Evolutionary conservation across 2,113 vertebrate genomes (phyloP), one percentile per base, ranked within the genome.

Genomic region (Heterotilapia buettikoferi): DNA sequence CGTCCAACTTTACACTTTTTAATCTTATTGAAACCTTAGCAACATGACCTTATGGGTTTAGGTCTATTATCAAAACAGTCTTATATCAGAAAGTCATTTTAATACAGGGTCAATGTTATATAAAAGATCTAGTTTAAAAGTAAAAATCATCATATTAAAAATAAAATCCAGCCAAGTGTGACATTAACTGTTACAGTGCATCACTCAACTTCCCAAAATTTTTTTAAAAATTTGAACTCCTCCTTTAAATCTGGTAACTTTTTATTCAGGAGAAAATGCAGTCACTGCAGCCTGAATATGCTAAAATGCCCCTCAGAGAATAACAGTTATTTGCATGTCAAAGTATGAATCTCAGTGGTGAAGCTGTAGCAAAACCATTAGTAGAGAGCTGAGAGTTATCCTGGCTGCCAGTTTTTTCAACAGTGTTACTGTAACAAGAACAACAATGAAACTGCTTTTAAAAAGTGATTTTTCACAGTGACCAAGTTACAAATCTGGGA

Each of bases 191-290:
- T 33, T n/a, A 66, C 18, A 43, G 36, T 9, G 1, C 36, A 38
- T 71, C 36, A 40, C 11, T 40, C 12, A 71, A 24, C 63, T 66
- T 66, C 19, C 36, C 63, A 40, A 66, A 10, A 2, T 11, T 3
- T 3, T 8, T 31, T 1, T 0, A 0, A 5, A n/a, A 38, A 2
- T 1, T 21, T 13, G 7, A 71, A 71, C 1, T 68, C n/a, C 36
- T 71, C 38, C 38, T 71, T 71, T 0, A 66, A 68, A 21, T n/a
- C 19, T 11, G 2, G 36, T 38, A 68, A n/a, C n/a, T 21, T 40
- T 66, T 36, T 26, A 24, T 10, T 73, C 38, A 73, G 68, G 68
- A 73, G 21, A 0, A 45, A 47, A 47, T 47, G 40, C 24, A 29
- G 40, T 9, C 40, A 29, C 40, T 47, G 21, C 40, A 47, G 68